Evolutionary conservation across 1,140 invertebrate species (phyloP).

Genomic region (Triops cancriformis): DNA sequence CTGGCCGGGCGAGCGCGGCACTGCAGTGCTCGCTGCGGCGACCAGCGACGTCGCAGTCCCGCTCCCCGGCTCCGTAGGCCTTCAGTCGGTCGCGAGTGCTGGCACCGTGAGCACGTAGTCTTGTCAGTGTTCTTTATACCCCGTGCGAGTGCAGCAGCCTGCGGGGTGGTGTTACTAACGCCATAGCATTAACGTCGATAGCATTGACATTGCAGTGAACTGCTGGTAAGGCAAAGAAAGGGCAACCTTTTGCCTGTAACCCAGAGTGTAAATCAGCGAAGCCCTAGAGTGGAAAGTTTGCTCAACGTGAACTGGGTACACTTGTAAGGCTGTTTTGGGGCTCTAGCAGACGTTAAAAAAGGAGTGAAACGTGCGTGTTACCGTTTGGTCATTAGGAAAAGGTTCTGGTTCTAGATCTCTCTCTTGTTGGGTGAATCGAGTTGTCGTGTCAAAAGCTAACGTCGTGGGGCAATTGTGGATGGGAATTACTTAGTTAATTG

Average conservation of each 20-base stretch:
- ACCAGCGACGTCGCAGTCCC: not conserved
- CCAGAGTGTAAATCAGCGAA: no score
- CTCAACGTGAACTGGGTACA: no score
- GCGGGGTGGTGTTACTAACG: no score
- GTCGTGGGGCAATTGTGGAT: not conserved
- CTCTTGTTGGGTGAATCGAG: not conserved
- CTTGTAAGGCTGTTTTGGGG: no score
- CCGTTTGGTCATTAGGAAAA: not conserved
- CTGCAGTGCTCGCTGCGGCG: not conserved
- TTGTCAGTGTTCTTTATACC: no score
- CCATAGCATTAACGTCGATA: no score
- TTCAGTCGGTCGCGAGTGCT: not conserved
- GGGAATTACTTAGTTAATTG: conserved; percentile 7
- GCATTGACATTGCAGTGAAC: no score
- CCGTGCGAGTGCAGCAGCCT: no score
- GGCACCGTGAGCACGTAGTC: not conserved
- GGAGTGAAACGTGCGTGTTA: not conserved
- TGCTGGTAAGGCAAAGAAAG: no score
- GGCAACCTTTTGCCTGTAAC: no score
- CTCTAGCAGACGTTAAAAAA: no score
- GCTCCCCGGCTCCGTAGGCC: not conserved
- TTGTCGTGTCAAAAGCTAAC: not conserved
- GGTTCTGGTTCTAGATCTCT: not conserved
- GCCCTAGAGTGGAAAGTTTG: no score
- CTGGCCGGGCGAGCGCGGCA: not conserved